Base-by-base conservation (phyloP, 2,113 vertebrate genomes). In the Machaerirhynchus nigripectus region DNA sequence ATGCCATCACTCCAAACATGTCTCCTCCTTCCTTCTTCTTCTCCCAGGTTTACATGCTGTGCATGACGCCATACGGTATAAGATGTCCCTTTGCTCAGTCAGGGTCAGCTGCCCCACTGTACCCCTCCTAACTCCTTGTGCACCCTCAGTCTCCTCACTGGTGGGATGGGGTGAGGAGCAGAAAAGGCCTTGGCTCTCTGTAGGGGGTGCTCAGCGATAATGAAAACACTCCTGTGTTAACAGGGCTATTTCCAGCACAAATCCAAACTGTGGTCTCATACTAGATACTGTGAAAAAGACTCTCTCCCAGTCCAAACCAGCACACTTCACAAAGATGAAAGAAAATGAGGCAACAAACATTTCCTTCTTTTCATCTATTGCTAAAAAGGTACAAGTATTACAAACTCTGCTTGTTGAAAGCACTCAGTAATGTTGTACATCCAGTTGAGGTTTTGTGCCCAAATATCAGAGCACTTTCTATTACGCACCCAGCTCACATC, bases 1-100 rank as follows among this genome's bases (percentile, higher is more conserved):
- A 47, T 0, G 0, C 10, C 6, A 8, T 47, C 37, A 17, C 30
- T 63, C 10, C 23, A 78, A 53, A 39, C 10, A 7, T 7, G 5
- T n/a, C 2, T n/a, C 5, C 4, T 5, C 9, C 13, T 63, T 78
- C 15, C 47, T 53, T 33, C 21, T 30, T 59, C 46, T 47, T 47
- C n/a, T 47, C 24, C 24, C 40, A 39, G 10, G 10, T 37, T 60
- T 60, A 33, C 28, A n/a, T 8, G 24, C 18, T 70, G 56, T 53
- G 12, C n/a, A 28, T 19, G 46, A 61, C 53, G 33, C 39, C 39
- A 14, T 30, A 11, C 9, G 24, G 8, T 47, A 11, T 7, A 13
- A 12, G 9, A 40, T 26, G 30, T 47, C 16, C 6, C 40, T 79
- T 63, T 16, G n/a, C 20, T n/a, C 30, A 24, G 19, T 17, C 24